Conservation (phyloP, 2,888 invertebrate species). For the Mesochorus sp. region DNA sequence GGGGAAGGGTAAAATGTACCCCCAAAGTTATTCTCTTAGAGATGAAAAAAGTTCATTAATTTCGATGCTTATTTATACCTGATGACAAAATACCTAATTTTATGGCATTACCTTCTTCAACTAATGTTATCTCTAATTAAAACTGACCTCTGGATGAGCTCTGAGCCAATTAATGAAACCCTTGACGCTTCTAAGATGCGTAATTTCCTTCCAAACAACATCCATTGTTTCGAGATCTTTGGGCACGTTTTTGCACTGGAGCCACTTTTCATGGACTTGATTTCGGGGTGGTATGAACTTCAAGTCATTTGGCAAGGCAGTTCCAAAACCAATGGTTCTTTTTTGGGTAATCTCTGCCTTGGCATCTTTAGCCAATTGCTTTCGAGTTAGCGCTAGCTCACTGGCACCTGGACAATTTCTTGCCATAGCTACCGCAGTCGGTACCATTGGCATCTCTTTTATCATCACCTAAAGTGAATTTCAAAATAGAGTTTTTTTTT, state of each 20-base stretch:
- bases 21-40: too few relatives aligned
- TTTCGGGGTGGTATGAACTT: slow-evolving; percentile 84
- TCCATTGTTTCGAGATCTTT: slow-evolving; percentile 85
- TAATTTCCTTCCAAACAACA: slow-evolving; percentile 86
- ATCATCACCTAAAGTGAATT: slow-evolving; percentile 80
- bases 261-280: slow-evolving; percentile 84
- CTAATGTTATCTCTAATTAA: not conserved
- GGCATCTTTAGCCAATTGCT: slow-evolving; percentile 83
- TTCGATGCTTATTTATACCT: not conserved
- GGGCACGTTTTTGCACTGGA: slow-evolving; percentile 84
- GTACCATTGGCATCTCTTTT: slow-evolving; percentile 85
- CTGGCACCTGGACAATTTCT: slow-evolving; percentile 83
- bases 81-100: not conserved
- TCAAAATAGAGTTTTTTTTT: not conserved
- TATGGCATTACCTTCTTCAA: too few relatives aligned
- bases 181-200: slow-evolving; percentile 82
- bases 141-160: slow-evolving; percentile 67
- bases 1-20: too few relatives aligned
- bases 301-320: slow-evolving; percentile 83
- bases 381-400: slow-evolving; percentile 83
- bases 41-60: not conserved
- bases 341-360: slow-evolving; percentile 83
- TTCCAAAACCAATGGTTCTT: slow-evolving; percentile 83
- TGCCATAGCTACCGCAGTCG: slow-evolving; percentile 83
- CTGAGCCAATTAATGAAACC: slow-evolving; percentile 73